Percentiles rank a stretch among this genome's conserved stretches.
phyloP scores from a whole-genome alignment of 2,113 vertebrate genomes.

The Brachyhypopomus occidentalis region DNA sequence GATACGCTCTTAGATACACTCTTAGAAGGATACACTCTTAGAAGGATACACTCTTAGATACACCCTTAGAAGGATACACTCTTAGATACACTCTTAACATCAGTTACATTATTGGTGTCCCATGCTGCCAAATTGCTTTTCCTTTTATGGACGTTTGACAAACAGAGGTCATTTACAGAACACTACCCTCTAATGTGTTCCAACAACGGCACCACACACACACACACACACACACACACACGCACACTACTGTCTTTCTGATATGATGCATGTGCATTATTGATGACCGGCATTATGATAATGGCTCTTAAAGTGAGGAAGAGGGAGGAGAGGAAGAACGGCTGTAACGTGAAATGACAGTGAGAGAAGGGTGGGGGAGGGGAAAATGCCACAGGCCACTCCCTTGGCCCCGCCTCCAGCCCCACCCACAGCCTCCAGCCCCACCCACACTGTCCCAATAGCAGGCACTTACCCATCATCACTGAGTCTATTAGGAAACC shows the following conservation, averaged over 20 bases:
- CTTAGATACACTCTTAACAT: too few relatives aligned
- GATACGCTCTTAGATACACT: too few relatives aligned
- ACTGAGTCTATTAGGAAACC: too few relatives aligned
- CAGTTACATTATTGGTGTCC: neutral
- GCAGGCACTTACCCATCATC: too few relatives aligned
- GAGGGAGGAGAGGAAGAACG: constrained; percentile 36
- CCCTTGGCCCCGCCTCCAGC: neutral
- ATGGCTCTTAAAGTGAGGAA: constrained; percentile 71
- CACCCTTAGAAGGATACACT: too few relatives aligned
- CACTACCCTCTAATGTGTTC: constrained; percentile 13
- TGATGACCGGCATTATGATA: constrained; percentile 79
- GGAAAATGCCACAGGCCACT: constrained; percentile 42
- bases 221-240: constrained; percentile 21
- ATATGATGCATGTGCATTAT: constrained; percentile 82
- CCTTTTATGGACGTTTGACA: constrained; percentile 39
- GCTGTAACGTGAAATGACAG: constrained; percentile 20
- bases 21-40: too few relatives aligned
- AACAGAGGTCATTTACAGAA: constrained; percentile 24
- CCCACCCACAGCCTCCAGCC: too few relatives aligned
- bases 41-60: too few relatives aligned
- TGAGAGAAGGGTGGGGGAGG: constrained; percentile 5
- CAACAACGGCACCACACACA: constrained; percentile 6
- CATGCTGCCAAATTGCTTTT: neutral
- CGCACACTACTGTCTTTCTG: constrained; percentile 59
- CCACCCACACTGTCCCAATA: too few relatives aligned